Conservation (phyloP, 2,113 vertebrate species). For the Xyliphius kryptos region DNA sequence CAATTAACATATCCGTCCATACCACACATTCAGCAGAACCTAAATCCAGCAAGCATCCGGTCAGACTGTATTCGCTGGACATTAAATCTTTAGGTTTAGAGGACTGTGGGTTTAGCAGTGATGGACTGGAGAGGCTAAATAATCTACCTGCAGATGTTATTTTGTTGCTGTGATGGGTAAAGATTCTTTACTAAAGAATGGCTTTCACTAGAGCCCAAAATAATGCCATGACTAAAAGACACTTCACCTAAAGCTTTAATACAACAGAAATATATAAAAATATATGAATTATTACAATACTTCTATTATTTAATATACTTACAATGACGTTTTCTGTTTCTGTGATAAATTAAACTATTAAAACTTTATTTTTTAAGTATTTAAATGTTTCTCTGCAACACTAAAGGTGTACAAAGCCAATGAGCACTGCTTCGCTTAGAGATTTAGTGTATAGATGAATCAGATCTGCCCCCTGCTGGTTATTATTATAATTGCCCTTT, state of each 20-base stretch:
- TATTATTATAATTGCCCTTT: not conserved
- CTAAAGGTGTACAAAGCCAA: too few relatives aligned
- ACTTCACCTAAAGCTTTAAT: too few relatives aligned
- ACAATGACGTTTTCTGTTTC: too few relatives aligned
- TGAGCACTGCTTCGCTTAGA: not conserved
- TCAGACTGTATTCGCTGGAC: slow-evolving; percentile 13
- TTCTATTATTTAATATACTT: too few relatives aligned
- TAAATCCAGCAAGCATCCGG: slow-evolving; percentile 8
- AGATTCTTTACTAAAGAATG: not conserved
- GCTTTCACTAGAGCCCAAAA: not conserved
- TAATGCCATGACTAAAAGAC: too few relatives aligned
- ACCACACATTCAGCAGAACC: slow-evolving; percentile 11
- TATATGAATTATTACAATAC: too few relatives aligned
- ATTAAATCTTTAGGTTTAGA: slow-evolving; percentile 12
- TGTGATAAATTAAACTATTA: too few relatives aligned
- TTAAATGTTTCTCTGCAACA: too few relatives aligned
- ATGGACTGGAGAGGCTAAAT: slow-evolving; percentile 22
- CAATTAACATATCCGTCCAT: slow-evolving; percentile 11
- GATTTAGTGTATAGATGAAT: slow-evolving; percentile 47
- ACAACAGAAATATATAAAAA: too few relatives aligned
- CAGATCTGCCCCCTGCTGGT: slow-evolving; percentile 67
- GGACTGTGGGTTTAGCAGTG: slow-evolving; percentile 9
- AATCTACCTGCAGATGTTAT: slow-evolving; percentile 25
- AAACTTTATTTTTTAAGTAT: too few relatives aligned
- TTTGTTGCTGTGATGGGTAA: slow-evolving; percentile 1